phyloP scores from a whole-genome alignment of 2,113 vertebrate species.

The Sterrhoptilus dennistouni region DNA sequence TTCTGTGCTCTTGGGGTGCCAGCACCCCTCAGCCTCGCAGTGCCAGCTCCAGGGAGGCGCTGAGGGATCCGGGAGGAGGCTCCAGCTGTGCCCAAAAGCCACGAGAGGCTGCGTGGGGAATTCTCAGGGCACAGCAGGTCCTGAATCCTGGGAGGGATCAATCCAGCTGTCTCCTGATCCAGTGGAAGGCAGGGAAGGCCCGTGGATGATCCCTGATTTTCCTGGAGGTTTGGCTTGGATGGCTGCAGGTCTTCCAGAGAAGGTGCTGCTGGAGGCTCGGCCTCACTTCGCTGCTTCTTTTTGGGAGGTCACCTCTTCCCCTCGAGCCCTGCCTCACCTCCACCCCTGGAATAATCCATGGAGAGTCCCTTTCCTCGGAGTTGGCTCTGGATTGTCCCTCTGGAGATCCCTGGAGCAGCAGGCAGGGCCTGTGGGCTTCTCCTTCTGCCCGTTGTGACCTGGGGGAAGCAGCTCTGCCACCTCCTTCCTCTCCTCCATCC shows the following conservation, averaged over 20 bases:
- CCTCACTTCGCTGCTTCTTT: background rate
- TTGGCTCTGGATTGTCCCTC: background rate
- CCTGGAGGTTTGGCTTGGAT: background rate
- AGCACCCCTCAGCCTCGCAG: background rate
- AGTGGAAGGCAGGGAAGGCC: background rate
- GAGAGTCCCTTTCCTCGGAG: background rate
- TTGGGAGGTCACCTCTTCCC: background rate
- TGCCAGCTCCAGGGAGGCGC: background rate
- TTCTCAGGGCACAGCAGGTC: background rate
- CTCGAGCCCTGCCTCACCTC: background rate
- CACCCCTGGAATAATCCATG: rapidly evolving
- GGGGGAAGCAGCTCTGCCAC: background rate
- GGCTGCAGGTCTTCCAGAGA: background rate
- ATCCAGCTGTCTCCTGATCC: background rate
- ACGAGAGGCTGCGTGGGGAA: background rate
- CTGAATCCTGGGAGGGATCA: background rate
- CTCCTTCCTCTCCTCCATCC: background rate
- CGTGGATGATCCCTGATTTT: rapidly evolving
- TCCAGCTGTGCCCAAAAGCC: background rate
- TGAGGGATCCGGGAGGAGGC: background rate
- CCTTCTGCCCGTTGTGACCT: background rate
- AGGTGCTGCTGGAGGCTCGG: background rate
- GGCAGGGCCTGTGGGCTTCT: background rate
- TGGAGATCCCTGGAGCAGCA: background rate
- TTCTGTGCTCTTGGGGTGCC: background rate